Conservation (phyloP, 2,888 invertebrate species). For the Aphelenchoides bicaudatus region DNA sequence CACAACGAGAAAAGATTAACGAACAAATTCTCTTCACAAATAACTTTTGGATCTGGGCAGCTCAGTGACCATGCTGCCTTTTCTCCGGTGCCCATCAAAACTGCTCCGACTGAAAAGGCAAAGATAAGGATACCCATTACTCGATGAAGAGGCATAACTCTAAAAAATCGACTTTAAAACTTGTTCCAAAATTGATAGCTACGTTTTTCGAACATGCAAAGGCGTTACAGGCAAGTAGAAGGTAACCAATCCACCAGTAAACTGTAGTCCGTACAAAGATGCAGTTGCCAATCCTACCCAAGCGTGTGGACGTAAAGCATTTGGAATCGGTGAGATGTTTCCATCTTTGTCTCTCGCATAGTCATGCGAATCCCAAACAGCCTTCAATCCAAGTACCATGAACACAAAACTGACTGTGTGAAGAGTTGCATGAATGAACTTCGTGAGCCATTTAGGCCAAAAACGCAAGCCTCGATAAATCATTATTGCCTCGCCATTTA, state of each 20-base stretch:
- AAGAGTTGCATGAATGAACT: slow-evolving; percentile 23
- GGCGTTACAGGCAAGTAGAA: slow-evolving; percentile 24
- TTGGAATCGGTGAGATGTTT: slow-evolving; percentile 24
- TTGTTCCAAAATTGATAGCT: background rate
- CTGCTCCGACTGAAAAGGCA: slow-evolving; percentile 27
- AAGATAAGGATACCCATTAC: slow-evolving; percentile 25
- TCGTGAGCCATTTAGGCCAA: slow-evolving; percentile 25
- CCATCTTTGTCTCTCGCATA: slow-evolving; percentile 17
- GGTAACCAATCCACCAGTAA: slow-evolving; percentile 24
- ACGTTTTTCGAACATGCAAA: slow-evolving; percentile 26
- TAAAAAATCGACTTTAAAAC: slow-evolving; percentile 12
- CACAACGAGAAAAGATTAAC: slow-evolving; percentile 25
- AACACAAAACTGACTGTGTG: slow-evolving; percentile 24
- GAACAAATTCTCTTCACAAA: slow-evolving; percentile 25
- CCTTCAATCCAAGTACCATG: slow-evolving; percentile 27
- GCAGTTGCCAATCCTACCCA: slow-evolving; percentile 32
- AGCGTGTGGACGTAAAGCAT: slow-evolving; percentile 26
- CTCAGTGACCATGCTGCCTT: slow-evolving; percentile 29
- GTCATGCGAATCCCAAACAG: slow-evolving; percentile 30
- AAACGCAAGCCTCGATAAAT: slow-evolving; percentile 32
- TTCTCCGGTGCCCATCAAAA: slow-evolving; percentile 28
- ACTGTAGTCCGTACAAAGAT: slow-evolving; percentile 25
- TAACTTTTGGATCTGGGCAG: slow-evolving; percentile 15
- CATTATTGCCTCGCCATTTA: slow-evolving; percentile 36
- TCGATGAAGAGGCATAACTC: slow-evolving; percentile 31